Evolutionary conservation across 2,797 vertebrate species (phyloP), one percentile per base, ranked within the genome.

Genomic region (Pterois miles): DNA sequence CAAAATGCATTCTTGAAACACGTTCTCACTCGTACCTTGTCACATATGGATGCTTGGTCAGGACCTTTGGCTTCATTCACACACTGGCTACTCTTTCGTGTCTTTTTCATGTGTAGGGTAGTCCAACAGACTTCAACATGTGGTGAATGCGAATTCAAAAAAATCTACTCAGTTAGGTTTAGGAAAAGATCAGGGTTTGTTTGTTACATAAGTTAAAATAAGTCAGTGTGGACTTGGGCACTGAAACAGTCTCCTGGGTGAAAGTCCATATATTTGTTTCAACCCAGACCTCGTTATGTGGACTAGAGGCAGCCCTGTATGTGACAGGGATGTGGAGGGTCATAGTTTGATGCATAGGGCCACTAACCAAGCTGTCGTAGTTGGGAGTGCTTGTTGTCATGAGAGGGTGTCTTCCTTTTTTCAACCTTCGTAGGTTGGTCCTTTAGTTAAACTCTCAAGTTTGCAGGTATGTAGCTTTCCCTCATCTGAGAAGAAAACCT

Each of bases 401-500:
- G 54, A 56, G 46, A 2, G 1, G 20, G 5, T 43, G 36, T 46
- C n/a, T 31, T 54, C 11, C 6, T 40, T n/a, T 27, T 36, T 10
- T 48, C 54, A 74, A 34, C 16, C 14, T 52, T 12, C 1, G 3
- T 12, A 33, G 46, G n/a, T 62, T 63, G 33, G 20, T 60, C 38
- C 31, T 57, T 58, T 20, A 57, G 6, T 6, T 50, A 25, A 53
- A 46, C 22, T 36, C 25, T 31, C 3, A 18, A 23, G 25, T 69
- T 29, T 50, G 40, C 12, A 63, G 25, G 52, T 46, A 58, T 56
- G 50, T 22, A 65, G 36, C 36, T 50, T 59, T 48, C 13, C 29
- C 36, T 66, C n/a, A 67, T 64, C 31, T 71, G 20, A 69, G 14
- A 69, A 48, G 6, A 29, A 71, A 48, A 64, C 34, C 25, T 40